Conservation (phyloP, 2,888 invertebrate species). For the Heteropelma amictum region DNA sequence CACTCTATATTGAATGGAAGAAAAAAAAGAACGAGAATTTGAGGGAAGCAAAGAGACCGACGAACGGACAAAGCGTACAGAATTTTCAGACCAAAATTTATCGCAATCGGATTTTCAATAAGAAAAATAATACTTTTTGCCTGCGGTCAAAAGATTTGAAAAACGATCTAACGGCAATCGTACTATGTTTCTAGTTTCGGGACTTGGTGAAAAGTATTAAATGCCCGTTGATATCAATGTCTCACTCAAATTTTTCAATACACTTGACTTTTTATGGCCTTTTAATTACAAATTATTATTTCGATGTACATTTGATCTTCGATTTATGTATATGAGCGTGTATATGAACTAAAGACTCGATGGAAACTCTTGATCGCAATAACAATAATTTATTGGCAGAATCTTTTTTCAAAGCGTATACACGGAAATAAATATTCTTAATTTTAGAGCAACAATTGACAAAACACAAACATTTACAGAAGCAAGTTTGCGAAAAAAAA, state of each 20-base stretch:
- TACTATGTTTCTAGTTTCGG: no score
- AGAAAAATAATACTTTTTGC: no score
- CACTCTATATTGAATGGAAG: neutral
- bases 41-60: no score
- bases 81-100: no score
- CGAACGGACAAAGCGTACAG: no score
- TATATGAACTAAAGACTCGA: slow-evolving; percentile 35
- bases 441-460: slow-evolving; percentile 5
- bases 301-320: no score
- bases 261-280: neutral
- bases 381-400: neutral
- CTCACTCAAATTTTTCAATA: neutral
- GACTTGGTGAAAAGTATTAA: no score
- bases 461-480: neutral
- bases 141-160: no score
- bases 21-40: neutral
- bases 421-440: slow-evolving; percentile 50
- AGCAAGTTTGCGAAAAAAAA: neutral
- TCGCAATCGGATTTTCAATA: no score
- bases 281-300: no score
- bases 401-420: neutral
- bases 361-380: slow-evolving; percentile 1
- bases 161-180: no score
- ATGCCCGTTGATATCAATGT: no score
- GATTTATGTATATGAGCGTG: slow-evolving; percentile 29